Evolutionary conservation across 2,888 invertebrate species (phyloP), one percentile per base, ranked within the genome.

Genomic region (Cryptocheilus praepositus): DNA sequence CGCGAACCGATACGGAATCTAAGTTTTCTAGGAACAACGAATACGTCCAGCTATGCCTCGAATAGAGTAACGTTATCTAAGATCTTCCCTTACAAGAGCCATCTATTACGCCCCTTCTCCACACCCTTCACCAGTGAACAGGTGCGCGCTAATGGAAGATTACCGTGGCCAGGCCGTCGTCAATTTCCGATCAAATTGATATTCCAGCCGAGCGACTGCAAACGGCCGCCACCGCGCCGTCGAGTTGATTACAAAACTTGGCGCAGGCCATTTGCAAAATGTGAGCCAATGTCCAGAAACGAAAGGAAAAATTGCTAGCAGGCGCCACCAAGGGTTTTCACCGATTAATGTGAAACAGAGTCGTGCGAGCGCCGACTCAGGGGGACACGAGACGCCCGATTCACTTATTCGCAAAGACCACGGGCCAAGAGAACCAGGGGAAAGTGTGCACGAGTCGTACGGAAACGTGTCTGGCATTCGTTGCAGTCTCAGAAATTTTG

Each of bases 381-480:
- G 53, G 22, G 44, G 49, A 25, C 19, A 55, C 19, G 16, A 18
- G 21, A 1, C 21, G 4, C 44, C 3, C 53, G 61, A 45, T 53
- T 44, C 36, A 11, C 36, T 36, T 11, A 36, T 36, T 36, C 36
- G 36, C 61, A 43, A 51, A 51, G 57, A 53, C 54, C 67, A 67
- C 64, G 60, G 72, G 77, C 76, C 71, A 74, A 77, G 65, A 73
- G 71, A 70, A 76, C 71, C 65, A 80, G 74, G 81, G 80, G 83
- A 83, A 83, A 83, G 81, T 83, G 75, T 62, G 61, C 19, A 61
- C 56, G 71, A 71, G 74, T 56, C 72, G 54, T 19, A 11, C 36
- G 68, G 52, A 78, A 83, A 83, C 83, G 83, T 83, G 83, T 80
- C 59, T 75, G 59, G 83, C 77, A 82, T 83, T 74, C 75, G 55